Evolutionary conservation across 1,140 invertebrate genomes (phyloP).

Genomic region (Littorina saxatilis): DNA sequence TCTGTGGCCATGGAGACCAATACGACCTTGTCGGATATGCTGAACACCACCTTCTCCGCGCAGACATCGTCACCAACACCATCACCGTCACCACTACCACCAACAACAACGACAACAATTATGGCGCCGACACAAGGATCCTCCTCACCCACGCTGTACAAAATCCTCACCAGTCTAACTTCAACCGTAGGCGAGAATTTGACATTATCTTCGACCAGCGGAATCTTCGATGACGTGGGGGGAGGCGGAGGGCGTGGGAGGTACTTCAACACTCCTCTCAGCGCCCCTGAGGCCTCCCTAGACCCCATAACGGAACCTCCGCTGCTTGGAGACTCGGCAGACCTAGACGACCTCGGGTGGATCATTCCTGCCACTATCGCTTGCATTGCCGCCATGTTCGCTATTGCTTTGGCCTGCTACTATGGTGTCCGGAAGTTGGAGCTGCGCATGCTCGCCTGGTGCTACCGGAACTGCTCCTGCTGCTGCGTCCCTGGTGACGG

Average conservation of each 20-base stretch:
- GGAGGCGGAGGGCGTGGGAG: not conserved
- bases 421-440: constrained; percentile 35
- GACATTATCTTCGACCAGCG: too few species aligned
- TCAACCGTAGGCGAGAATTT: too few species aligned
- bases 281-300: constrained; percentile 20
- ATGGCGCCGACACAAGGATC: too few species aligned
- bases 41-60: not conserved
- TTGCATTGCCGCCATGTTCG: constrained; percentile 1
- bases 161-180: too few species aligned
- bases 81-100: not conserved
- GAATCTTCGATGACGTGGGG: not conserved
- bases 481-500: constrained; percentile 22
- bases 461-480: constrained; percentile 30
- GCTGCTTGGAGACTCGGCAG: not conserved
- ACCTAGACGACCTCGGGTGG: constrained; percentile 34
- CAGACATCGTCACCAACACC: not conserved
- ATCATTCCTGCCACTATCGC: constrained; percentile 32
- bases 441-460: constrained; percentile 33
- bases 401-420: constrained; percentile 12
- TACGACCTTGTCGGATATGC: too few species aligned
- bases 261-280: constrained; percentile 34
- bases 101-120: too few species aligned
- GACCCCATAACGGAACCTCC: not conserved
- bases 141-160: too few species aligned
- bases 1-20: too few species aligned